Evolutionary conservation across 2,797 vertebrate species (phyloP).

Genomic region (Orientallactaga sibirica): DNA sequence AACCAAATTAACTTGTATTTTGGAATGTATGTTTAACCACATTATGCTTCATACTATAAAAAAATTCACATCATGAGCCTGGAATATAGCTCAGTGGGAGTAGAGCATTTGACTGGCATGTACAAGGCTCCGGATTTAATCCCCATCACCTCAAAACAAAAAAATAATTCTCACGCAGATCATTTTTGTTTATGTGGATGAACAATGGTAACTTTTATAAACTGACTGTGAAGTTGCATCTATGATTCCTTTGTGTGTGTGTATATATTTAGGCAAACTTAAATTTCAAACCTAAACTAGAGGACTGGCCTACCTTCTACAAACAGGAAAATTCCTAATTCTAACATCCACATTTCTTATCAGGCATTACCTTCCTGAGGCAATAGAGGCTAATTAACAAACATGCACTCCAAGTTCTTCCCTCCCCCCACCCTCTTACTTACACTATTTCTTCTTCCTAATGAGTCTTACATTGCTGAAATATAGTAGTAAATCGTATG

Average conservation of each 20-base stretch:
- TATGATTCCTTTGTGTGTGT: slow-evolving; percentile 5
- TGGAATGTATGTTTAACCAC: slow-evolving; percentile 8
- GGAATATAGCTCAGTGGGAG: neutral
- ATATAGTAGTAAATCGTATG: neutral
- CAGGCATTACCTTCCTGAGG: slow-evolving; percentile 32
- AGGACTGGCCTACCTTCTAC: slow-evolving; percentile 3
- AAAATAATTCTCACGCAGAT: neutral
- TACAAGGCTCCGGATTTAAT: neutral
- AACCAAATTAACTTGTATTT: slow-evolving; percentile 63
- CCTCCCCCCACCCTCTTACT: neutral
- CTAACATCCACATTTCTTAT: slow-evolving; percentile 46
- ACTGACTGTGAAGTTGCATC: neutral
- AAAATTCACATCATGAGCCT: neutral
- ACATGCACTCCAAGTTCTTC: no score
- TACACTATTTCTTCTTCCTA: neutral
- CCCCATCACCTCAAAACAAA: neutral
- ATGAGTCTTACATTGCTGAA: neutral
- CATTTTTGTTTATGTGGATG: neutral
- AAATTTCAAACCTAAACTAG: slow-evolving; percentile 34
- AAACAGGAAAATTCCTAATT: slow-evolving; percentile 16
- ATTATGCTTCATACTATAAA: neutral
- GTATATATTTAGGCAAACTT: neutral
- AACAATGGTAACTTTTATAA: slow-evolving; percentile 35
- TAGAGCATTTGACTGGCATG: neutral
- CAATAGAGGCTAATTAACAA: neutral